Conservation (phyloP, 2,797 vertebrate species). For the Novumbra hubbsi region DNA sequence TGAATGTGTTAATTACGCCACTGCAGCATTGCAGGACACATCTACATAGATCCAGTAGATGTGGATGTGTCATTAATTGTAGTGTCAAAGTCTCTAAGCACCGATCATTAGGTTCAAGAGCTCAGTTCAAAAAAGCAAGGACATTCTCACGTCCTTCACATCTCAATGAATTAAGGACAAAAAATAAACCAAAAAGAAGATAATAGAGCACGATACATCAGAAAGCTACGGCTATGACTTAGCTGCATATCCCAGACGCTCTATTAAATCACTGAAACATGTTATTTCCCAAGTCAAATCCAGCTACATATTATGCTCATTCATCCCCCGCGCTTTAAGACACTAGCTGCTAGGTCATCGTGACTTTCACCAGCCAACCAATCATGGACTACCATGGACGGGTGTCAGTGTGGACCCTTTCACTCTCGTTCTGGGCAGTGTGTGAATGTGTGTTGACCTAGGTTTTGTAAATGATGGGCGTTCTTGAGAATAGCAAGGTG, state of each 20-base stretch:
- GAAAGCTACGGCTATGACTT: not conserved
- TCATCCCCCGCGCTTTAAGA: not conserved
- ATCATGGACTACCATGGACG: not conserved
- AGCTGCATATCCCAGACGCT: not conserved
- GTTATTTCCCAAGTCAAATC: not conserved
- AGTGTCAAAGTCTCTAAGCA: not conserved
- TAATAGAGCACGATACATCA: not conserved
- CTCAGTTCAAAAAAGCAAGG: not conserved
- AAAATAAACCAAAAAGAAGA: not conserved
- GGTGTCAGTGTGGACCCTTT: not conserved
- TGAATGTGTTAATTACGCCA: not conserved
- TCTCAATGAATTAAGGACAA: not conserved
- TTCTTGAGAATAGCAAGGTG: not conserved
- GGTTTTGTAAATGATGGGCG: not conserved
- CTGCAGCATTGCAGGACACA: not conserved
- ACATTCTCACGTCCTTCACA: not conserved
- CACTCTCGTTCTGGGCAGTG: not conserved
- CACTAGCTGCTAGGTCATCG: not conserved
- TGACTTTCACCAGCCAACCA: slow-evolving; percentile 1
- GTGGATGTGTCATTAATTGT: not conserved
- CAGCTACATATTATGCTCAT: not conserved
- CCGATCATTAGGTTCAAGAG: not conserved
- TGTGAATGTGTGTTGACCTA: not conserved
- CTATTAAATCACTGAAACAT: not conserved
- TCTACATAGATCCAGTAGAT: not conserved